Evolutionary conservation across 2,113 vertebrate species (phyloP).

Genomic region (Pagrus major): DNA sequence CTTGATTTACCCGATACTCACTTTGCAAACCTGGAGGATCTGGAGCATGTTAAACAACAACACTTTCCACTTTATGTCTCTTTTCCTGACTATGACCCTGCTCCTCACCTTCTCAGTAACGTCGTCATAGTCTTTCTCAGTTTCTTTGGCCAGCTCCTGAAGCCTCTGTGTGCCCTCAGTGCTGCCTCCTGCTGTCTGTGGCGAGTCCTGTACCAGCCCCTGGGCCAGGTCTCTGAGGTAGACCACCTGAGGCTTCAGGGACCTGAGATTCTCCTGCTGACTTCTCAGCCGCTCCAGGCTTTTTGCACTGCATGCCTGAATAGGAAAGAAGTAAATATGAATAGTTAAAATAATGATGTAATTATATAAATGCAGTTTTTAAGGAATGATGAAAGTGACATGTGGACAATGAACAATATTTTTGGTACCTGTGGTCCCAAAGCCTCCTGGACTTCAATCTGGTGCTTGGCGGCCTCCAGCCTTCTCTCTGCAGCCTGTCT

Average conservation of each 20-base stretch:
- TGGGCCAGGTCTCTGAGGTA: conserved; percentile 93
- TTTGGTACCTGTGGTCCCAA: conserved; percentile 88
- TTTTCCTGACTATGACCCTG: neutral
- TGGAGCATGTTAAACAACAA: neutral
- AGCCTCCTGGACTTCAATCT: conserved; percentile 96
- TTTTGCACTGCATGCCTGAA: conserved; percentile 95
- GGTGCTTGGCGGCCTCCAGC: conserved; percentile 93
- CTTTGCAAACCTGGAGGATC: neutral
- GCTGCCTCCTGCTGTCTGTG: conserved; percentile 77
- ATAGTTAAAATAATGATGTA: neutral
- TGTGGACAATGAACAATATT: rapidly evolving
- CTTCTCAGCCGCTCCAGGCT: conserved; percentile 93
- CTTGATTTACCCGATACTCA: neutral
- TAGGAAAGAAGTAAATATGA: neutral
- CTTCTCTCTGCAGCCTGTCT: conserved; percentile 93
- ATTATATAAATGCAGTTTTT: too few relatives aligned
- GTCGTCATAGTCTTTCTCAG: conserved; percentile 88
- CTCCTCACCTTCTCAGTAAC: conserved; percentile 88
- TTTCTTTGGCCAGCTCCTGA: conserved; percentile 84
- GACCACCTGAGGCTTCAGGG: conserved; percentile 91
- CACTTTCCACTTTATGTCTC: neutral
- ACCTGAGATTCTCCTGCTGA: conserved; percentile 91
- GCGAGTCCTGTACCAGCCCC: conserved; percentile 93
- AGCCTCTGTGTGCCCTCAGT: conserved; percentile 87
- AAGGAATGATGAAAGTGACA: neutral